phyloP scores from a whole-genome alignment of 2,113 vertebrate genomes.

The Cepphus grylle region DNA sequence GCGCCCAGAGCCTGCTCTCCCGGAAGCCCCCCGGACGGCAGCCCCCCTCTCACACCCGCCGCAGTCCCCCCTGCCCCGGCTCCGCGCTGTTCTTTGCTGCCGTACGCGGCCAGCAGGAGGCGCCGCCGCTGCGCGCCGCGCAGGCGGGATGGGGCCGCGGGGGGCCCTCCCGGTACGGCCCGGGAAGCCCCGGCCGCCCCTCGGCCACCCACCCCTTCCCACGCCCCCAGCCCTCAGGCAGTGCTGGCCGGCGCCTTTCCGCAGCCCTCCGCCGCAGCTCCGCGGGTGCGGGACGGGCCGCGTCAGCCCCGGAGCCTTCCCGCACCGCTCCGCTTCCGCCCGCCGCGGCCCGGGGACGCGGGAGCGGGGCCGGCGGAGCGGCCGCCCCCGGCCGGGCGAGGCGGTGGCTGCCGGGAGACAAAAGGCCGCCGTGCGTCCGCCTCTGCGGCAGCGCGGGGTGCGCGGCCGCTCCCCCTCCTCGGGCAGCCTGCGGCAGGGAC shows the following conservation, averaged over 20 bases:
- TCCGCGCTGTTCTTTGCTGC: not conserved
- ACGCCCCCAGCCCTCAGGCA: too few species aligned
- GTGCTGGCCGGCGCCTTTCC: too few species aligned
- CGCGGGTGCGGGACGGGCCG: not conserved
- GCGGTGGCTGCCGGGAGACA: not conserved
- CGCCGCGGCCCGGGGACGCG: too few species aligned
- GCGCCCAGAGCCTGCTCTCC: not conserved
- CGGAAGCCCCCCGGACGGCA: not conserved
- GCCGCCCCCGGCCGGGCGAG: not conserved
- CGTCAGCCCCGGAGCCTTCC: too few species aligned
- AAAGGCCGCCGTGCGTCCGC: not conserved
- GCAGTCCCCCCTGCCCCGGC: not conserved
- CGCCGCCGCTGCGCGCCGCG: not conserved
- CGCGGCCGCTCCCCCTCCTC: not conserved
- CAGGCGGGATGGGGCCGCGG: not conserved
- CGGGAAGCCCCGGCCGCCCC: not conserved
- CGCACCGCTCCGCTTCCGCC: not conserved
- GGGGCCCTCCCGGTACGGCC: too few species aligned
- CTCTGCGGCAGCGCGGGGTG: not conserved
- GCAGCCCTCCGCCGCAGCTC: not conserved
- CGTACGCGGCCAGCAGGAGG: slow-evolving; percentile 67
- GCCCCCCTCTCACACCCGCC: too few species aligned
- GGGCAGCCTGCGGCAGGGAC: not conserved
- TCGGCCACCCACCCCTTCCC: too few species aligned
- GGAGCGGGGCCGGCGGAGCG: not conserved